Conservation (phyloP, 2,888 invertebrate genomes). For the Pilophorus perplexus region DNA sequence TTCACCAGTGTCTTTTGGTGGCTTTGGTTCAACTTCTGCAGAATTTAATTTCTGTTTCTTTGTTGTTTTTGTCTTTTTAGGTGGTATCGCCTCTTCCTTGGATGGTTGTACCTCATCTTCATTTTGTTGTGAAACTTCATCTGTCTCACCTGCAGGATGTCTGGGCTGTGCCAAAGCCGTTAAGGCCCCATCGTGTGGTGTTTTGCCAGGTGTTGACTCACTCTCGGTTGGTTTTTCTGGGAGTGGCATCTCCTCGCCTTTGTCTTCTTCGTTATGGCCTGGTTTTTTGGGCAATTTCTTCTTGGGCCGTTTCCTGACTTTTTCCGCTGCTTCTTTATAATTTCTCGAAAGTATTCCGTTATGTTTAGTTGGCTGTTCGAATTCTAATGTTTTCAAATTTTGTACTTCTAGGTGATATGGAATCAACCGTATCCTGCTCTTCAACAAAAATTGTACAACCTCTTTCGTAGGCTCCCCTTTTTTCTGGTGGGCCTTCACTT, state of each 20-base stretch:
- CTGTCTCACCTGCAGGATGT: constrained; percentile 51
- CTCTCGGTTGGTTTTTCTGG: constrained; percentile 56
- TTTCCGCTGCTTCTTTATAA: constrained; percentile 55
- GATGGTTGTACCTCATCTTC: constrained; percentile 53
- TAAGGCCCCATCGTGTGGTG: constrained; percentile 49
- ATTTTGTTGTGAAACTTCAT: constrained; percentile 54
- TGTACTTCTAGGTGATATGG: constrained; percentile 55
- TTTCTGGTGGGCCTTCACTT: too few species aligned
- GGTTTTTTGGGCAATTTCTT: constrained; percentile 53
- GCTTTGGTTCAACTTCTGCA: constrained; percentile 48
- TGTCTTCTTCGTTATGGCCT: constrained; percentile 50
- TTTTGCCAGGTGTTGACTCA: constrained; percentile 54
- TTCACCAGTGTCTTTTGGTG: constrained; percentile 18
- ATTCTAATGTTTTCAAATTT: constrained; percentile 52
- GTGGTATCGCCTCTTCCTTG: constrained; percentile 52
- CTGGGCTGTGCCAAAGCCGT: constrained; percentile 48
- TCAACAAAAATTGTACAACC: constrained; percentile 52
- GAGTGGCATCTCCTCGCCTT: constrained; percentile 50
- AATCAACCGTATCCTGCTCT: constrained; percentile 54
- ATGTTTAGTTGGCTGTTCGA: constrained; percentile 53
- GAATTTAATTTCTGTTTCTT: constrained; percentile 44
- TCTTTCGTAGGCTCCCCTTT: constrained; percentile 53
- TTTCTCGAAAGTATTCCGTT: constrained; percentile 56
- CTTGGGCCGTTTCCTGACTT: constrained; percentile 54
- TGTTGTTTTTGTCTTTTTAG: constrained; percentile 51